Percentiles rank a stretch among this genome's conserved stretches.
Conservation (phyloP, 2,113 vertebrate species). For the Lepus europaeus region DNA sequence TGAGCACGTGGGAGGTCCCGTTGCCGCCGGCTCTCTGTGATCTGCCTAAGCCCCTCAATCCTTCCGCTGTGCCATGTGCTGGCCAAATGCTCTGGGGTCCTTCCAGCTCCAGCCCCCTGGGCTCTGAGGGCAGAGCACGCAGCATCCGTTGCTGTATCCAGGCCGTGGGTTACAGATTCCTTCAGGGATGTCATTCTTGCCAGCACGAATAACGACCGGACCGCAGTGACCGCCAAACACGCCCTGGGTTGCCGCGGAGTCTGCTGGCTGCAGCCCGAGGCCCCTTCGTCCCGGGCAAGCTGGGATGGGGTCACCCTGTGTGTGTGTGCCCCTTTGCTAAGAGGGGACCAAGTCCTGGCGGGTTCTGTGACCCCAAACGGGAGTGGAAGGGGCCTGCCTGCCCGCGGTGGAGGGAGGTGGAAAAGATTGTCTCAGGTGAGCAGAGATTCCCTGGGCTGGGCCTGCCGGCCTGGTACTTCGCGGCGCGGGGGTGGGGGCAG, state of each 20-base stretch:
- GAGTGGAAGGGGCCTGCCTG: background rate
- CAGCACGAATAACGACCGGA: background rate
- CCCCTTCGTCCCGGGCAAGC: background rate
- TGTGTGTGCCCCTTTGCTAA: background rate
- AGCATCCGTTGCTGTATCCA: background rate
- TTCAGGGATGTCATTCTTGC: background rate
- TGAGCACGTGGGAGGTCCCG: background rate
- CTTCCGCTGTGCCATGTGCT: background rate
- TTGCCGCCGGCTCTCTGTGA: background rate
- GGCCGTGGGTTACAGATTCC: background rate
- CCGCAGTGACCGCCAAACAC: background rate
- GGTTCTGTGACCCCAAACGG: background rate
- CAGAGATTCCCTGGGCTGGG: background rate
- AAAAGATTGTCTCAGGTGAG: background rate
- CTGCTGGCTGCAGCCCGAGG: background rate
- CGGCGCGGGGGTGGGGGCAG: background rate
- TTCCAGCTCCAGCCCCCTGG: background rate
- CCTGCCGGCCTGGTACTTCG: background rate
- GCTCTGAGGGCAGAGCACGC: background rate
- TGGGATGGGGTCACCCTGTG: fast-evolving
- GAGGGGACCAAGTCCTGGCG: background rate
- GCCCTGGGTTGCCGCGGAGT: background rate
- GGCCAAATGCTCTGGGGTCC: background rate
- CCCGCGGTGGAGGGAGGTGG: background rate
- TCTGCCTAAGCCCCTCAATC: background rate